These are phyloP conservation scores for Rhodeus uyekii DNA, from an alignment of 2,797 vertebrate species.

Conservation along the genomic window DNA sequence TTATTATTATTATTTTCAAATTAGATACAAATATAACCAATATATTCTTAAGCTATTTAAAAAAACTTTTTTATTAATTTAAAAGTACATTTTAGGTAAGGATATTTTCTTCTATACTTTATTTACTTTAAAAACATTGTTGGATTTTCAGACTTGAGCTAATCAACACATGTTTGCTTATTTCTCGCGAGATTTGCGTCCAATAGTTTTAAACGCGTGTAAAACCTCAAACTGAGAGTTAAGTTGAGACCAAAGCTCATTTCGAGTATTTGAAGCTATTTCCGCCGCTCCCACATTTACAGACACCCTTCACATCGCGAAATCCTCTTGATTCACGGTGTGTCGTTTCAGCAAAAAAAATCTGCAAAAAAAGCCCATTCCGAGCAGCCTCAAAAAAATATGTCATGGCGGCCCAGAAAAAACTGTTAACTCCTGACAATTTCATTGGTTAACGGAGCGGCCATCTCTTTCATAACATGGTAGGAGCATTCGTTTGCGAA, in stretches of 20 bases:
- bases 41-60: not conserved
- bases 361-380: conserved; percentile 35
- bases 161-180: conserved; percentile 2
- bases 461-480: conserved; percentile 49
- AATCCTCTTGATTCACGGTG: conserved; percentile 22
- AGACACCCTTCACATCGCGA: conserved; percentile 9
- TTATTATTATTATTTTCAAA: too few species aligned
- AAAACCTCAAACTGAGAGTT: not conserved
- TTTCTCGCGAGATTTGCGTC: conserved; percentile 34
- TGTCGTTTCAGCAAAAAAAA: conserved; percentile 43
- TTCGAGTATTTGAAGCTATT: not conserved
- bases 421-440: conserved; percentile 46
- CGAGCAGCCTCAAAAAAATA: conserved; percentile 45
- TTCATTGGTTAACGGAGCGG: conserved; percentile 55
- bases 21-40: too few species aligned
- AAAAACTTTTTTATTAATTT: not conserved
- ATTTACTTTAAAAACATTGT: not conserved
- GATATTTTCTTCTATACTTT: not conserved
- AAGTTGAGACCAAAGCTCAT: not conserved
- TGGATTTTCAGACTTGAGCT: not conserved
- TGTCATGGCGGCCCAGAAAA: conserved; percentile 59
- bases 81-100: not conserved
- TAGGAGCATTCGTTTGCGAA: conserved; percentile 16
- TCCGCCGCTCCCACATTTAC: not conserved
- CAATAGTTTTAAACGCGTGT: conserved; percentile 25